These are phyloP conservation scores for Pilophorus perplexus DNA, from an alignment of 2,888 invertebrate genomes.

Conservation along the genomic window DNA sequence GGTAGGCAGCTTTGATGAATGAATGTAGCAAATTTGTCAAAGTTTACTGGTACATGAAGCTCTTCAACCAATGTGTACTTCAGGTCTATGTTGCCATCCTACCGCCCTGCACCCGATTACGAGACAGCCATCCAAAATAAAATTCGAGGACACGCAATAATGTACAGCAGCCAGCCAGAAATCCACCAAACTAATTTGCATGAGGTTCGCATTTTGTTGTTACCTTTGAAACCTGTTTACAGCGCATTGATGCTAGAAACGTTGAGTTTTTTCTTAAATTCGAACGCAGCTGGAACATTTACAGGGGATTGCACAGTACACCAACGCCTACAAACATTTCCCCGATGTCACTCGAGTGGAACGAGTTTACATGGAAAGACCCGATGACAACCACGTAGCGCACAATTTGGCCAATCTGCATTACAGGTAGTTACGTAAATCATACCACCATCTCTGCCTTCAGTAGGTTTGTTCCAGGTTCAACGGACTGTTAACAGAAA, in stretches of 20 bases:
- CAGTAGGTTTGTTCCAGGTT: no score
- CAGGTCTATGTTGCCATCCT: slow-evolving; percentile 74
- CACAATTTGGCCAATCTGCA: slow-evolving; percentile 48
- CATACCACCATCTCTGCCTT: no score
- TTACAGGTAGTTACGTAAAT: slow-evolving; percentile 49
- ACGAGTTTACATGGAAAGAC: slow-evolving; percentile 44
- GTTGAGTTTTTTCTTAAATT: not conserved
- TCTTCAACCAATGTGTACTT: no score
- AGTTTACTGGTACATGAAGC: not conserved
- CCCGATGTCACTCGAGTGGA: slow-evolving; percentile 51
- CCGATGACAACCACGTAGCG: slow-evolving; percentile 45
- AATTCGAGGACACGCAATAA: slow-evolving; percentile 57
- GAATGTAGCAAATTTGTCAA: not conserved
- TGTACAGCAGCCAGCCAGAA: slow-evolving; percentile 72
- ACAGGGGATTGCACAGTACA: slow-evolving; percentile 35
- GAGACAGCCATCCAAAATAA: slow-evolving; percentile 89
- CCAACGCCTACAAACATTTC: slow-evolving; percentile 50
- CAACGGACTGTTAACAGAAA: no score
- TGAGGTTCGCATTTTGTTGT: slow-evolving; percentile 46
- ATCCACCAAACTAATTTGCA: slow-evolving; percentile 59
- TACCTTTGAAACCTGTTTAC: not conserved
- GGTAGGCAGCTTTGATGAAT: slow-evolving; percentile 46
- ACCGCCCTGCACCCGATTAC: slow-evolving; percentile 90
- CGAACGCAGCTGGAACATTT: no score
- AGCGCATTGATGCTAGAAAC: not conserved